Evolutionary conservation across 1,140 invertebrate genomes (phyloP), one percentile per base, ranked within the genome.

Genomic region (Frieseomelitta varia): DNA sequence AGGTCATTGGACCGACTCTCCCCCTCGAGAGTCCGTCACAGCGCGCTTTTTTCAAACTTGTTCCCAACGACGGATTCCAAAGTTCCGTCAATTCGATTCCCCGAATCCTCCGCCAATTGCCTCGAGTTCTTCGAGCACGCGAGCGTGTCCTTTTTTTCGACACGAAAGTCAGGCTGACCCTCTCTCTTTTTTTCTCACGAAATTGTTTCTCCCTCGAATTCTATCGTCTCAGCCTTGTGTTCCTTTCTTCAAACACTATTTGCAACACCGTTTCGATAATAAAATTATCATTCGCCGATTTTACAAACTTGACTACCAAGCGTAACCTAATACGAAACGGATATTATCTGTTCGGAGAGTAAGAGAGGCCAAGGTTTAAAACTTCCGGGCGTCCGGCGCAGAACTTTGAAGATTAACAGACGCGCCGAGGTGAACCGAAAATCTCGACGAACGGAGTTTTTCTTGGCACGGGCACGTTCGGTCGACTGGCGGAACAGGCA

Each of bases 381-480:
- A 30, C 30, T 30, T 30, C 30, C 19, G 27, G 34, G 65, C 63
- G 53, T 65, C 30, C 17, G 14, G 24, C 24, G 15, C 12, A 47
- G 39, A 47, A 47, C 39, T 47, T 39, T 2, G 69, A 27, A 15
- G 24, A 81, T 19, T 34, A 74, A 27, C 77, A 19, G 51, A 61
- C 55, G 21, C 27, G 14, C 30, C 27, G 39, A 47, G 39, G n/a
- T n/a, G n/a, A 47, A 8, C 8, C 39, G 39, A 47, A 55, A 27
- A 65, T 56, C 47, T 69, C 72, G 61, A 75, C 53, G 51, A 47
- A 47, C 39, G 39, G 39, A 56, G 75, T 79, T 72, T 79, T 84
- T 79, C 82, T 83, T 83, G 51, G 81, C 85, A 47, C 78, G 39
- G 78, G 47, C 84, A 86, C 75, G 86, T 86, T 83, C 72, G 61